Base-by-base conservation (phyloP, 2,113 vertebrate genomes). In the Spheniscus mendiculus region DNA sequence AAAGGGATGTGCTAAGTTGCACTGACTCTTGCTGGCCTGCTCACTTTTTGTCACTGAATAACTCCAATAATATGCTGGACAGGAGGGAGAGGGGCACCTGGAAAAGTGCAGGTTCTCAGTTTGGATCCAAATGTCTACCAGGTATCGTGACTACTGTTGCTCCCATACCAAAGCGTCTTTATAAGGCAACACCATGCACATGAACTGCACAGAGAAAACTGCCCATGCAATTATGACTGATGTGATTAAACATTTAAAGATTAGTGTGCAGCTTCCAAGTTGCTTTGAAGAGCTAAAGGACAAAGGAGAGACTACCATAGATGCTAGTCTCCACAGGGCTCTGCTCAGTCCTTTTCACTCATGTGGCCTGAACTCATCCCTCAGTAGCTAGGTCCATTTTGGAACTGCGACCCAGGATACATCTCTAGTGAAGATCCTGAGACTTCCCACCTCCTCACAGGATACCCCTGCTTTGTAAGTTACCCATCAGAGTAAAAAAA, bases 131-230 rank as follows among this genome's bases (percentile, higher is more conserved):
- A 0, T 10, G 17, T 9, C 44, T 53, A 36, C 34, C 25, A 53
- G 32, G 23, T 14, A 49, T 5, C 8, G 16, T 4, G 10, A n/a
- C 69, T 58, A 20, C 40, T 30, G 10, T 36, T 79, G 61, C 22
- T 88, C 30, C 49, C 29, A 36, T 22, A 50, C 10, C 21, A 59
- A 62, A 91, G 12, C 0, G 1, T 27, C 49, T 22, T 55, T n/a
- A 20, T 4, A 3, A n/a, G 72, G 30, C 55, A 58, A 49, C 44
- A 63, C 16, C 2, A 25, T 1, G 4, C 0, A 0, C 40, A 29
- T 10, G 14, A 70, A 29, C n/a, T 1, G 4, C 22, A 19, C 4
- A 40, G 42, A 2, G 6, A 42, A 78, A 88, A 58, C 23, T 30
- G 7, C 32, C 22, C 29, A 14, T 8, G 18, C 12, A 36, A 8